These are phyloP conservation scores for Opisthograptis luteolata DNA, from an alignment of 2,888 invertebrate species.

Conservation along the genomic window DNA sequence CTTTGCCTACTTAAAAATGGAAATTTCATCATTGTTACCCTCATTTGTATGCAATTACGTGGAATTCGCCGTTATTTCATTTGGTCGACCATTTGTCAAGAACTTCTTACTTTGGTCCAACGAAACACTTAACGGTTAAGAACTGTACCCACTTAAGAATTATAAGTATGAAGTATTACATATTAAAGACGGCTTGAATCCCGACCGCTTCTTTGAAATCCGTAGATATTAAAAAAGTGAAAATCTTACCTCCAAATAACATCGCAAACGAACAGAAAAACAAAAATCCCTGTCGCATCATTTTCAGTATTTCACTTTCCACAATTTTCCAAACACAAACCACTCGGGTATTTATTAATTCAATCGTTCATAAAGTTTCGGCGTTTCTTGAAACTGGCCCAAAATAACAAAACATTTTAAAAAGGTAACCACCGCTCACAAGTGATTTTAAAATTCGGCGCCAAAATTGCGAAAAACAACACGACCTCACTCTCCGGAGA, in stretches of 20 bases:
- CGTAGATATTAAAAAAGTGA: too few relatives aligned
- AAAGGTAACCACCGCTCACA: conserved; percentile 19
- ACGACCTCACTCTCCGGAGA: conserved; percentile 32
- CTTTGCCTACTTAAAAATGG: conserved; percentile 21
- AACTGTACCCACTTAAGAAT: too few relatives aligned
- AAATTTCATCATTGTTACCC: conserved; percentile 20
- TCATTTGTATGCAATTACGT: conserved; percentile 34
- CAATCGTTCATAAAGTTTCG: conserved; percentile 9
- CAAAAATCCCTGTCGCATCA: conserved; percentile 56
- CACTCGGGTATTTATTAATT: conserved; percentile 22
- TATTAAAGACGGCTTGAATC: too few relatives aligned
- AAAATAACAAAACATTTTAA: conserved; percentile 27
- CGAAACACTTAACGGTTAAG: too few relatives aligned
- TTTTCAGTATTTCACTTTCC: conserved; percentile 47
- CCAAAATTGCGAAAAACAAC: conserved; percentile 19
- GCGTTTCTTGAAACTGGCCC: conserved; percentile 5
- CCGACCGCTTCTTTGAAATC: too few relatives aligned
- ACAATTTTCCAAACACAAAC: conserved; percentile 46
- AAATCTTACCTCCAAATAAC: conserved; percentile 66
- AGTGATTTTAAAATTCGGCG: conserved; percentile 28
- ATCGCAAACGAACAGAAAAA: conserved; percentile 58
- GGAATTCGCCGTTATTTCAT: conserved; percentile 21
- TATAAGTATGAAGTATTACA: too few relatives aligned
- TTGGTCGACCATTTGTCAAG: conserved; percentile 23
- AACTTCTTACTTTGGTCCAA: conserved; percentile 38